Conservation (phyloP, 2,797 vertebrate species). For the Darevskia nairensis region DNA sequence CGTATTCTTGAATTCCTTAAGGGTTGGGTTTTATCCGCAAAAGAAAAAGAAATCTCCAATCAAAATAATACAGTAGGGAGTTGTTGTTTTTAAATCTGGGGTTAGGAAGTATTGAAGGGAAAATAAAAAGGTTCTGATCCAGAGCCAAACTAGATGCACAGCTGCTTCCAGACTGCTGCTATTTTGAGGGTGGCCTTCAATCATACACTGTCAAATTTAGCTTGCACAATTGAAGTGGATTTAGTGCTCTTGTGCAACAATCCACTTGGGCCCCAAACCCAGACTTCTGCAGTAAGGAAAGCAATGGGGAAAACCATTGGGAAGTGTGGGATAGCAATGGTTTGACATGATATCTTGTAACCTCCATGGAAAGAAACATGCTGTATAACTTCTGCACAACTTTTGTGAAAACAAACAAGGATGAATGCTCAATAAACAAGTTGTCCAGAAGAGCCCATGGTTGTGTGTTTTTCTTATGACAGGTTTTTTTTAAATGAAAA, state of each 20-base stretch:
- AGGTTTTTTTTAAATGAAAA: not conserved
- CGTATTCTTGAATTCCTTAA: conserved; percentile 52
- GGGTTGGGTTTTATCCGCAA: conserved; percentile 67
- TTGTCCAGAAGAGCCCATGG: too few species aligned
- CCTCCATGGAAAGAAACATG: not conserved
- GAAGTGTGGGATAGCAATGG: too few species aligned
- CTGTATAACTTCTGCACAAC: too few species aligned
- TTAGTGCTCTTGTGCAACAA: too few species aligned
- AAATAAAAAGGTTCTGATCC: not conserved
- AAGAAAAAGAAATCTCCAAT: conserved; percentile 60
- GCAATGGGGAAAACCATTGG: not conserved
- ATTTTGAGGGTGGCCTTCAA: too few species aligned
- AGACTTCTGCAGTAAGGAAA: not conserved
- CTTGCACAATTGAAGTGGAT: too few species aligned
- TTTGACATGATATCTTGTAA: not conserved
- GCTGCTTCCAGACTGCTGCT: not conserved
- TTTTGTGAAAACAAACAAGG: too few species aligned
- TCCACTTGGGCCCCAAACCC: too few species aligned
- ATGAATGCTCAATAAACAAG: too few species aligned
- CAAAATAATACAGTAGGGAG: conserved; percentile 46
- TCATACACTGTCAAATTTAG: too few species aligned
- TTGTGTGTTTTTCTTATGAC: not conserved
- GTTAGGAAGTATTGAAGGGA: not conserved
- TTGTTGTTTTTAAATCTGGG: not conserved
- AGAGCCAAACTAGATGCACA: not conserved